Percentiles rank a stretch among this genome's conserved stretches.
Conservation (phyloP, 2,888 invertebrate species). For the Acanthacorydalis orientalis region DNA sequence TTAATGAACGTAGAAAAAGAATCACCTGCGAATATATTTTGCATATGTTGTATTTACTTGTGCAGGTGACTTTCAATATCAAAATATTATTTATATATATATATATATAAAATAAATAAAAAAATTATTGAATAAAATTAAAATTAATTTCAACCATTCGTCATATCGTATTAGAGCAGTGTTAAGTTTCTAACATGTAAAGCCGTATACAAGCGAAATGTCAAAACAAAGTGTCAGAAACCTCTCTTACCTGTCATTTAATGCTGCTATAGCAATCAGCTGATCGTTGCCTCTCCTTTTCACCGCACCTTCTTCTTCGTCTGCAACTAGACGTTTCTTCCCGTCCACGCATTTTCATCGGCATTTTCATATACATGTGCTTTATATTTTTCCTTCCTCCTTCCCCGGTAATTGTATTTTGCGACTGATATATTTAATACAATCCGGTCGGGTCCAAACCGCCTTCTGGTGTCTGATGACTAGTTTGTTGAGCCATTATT, state of each 20-base stretch:
- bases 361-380: slow-evolving; percentile 18
- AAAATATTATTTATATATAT: no score
- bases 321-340: slow-evolving; percentile 28
- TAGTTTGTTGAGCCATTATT: slow-evolving; percentile 15
- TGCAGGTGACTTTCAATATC: no score
- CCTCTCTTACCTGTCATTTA: not conserved
- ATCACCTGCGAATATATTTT: no score
- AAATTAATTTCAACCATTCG: no score
- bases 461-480: slow-evolving; percentile 9
- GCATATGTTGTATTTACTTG: no score
- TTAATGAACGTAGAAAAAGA: no score
- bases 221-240: not conserved
- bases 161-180: no score
- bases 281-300: not conserved
- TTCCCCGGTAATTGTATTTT: not conserved
- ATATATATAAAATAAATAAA: no score
- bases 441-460: slow-evolving; percentile 24
- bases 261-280: not conserved
- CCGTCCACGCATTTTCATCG: slow-evolving; percentile 12
- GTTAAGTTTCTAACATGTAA: no score
- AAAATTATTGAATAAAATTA: no score
- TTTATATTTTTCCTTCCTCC: not conserved
- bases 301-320: slow-evolving; percentile 21
- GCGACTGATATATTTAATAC: slow-evolving; percentile 14
- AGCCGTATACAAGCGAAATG: no score